Evolutionary conservation across 2,113 vertebrate genomes (phyloP).

Genomic region (Noturus placidus): DNA sequence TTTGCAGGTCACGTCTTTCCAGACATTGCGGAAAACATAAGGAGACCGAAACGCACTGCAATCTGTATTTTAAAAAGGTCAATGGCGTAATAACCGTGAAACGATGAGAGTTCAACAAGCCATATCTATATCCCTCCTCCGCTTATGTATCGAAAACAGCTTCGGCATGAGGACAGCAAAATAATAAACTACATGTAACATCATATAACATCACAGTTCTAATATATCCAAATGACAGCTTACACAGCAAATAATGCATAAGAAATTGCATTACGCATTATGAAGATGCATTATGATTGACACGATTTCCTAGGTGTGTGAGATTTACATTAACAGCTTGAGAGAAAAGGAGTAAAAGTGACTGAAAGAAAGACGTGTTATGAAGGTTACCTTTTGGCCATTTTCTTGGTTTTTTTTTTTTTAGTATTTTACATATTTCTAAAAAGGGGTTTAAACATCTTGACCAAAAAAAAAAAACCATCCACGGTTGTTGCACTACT

Average conservation of each 20-base stretch:
- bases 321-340: neutral
- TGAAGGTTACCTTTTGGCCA: slow-evolving; percentile 43
- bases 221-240: neutral
- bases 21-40: neutral
- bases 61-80: neutral
- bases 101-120: neutral
- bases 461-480: slow-evolving; percentile 4
- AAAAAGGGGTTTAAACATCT: slow-evolving; percentile 70
- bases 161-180: neutral
- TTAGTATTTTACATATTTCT: slow-evolving; percentile 59
- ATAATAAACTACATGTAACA: neutral
- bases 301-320: neutral
- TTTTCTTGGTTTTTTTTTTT: slow-evolving; percentile 51
- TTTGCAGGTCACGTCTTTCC: neutral
- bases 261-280: neutral
- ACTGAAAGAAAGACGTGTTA: slow-evolving; percentile 42
- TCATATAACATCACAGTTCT: neutral
- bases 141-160: neutral
- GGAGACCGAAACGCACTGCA: neutral
- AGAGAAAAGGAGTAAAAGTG: slow-evolving; percentile 40
- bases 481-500: neutral
- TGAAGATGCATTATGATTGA: neutral
- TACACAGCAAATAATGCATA: neutral
- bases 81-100: neutral
- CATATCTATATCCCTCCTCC: too few species aligned